Evolutionary conservation across 2,113 vertebrate genomes (phyloP).

Genomic region (Mustelus asterias): DNA sequence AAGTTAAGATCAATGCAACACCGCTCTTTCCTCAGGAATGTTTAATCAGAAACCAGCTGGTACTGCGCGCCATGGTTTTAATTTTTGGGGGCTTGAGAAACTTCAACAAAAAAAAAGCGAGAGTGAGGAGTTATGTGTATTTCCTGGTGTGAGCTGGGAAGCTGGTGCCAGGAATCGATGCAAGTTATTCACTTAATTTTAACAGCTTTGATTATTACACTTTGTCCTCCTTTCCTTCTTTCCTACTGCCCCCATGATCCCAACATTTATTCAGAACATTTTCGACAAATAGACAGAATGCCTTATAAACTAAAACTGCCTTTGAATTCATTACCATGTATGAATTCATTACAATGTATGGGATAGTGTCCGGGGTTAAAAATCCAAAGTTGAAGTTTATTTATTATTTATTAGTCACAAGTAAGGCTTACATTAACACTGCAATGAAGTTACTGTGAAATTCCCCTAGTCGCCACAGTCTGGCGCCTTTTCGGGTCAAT

Average conservation of each 20-base stretch:
- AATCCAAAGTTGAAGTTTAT: background rate
- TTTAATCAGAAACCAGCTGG: background rate
- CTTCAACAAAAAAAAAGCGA: background rate
- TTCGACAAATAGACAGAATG: background rate
- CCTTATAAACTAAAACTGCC: background rate
- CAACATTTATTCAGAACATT: background rate
- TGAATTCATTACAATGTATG: background rate
- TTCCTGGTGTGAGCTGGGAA: background rate
- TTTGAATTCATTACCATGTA: background rate
- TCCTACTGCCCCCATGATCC: background rate
- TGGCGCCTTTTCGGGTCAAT: too few species aligned
- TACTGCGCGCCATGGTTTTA: background rate
- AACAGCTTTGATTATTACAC: background rate
- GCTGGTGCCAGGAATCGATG: background rate
- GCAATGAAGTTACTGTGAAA: too few species aligned
- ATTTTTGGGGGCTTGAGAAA: background rate
- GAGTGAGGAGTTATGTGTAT: background rate
- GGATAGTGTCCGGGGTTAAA: background rate
- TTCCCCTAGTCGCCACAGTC: too few species aligned
- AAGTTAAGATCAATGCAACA: background rate
- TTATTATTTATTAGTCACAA: too few species aligned
- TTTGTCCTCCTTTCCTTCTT: background rate
- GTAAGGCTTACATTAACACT: too few species aligned
- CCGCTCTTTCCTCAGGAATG: background rate
- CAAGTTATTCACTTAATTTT: background rate